Percentiles rank a stretch among this genome's conserved stretches.
phyloP scores from a whole-genome alignment of 2,888 invertebrate species.

The Prenolepis imparis region DNA sequence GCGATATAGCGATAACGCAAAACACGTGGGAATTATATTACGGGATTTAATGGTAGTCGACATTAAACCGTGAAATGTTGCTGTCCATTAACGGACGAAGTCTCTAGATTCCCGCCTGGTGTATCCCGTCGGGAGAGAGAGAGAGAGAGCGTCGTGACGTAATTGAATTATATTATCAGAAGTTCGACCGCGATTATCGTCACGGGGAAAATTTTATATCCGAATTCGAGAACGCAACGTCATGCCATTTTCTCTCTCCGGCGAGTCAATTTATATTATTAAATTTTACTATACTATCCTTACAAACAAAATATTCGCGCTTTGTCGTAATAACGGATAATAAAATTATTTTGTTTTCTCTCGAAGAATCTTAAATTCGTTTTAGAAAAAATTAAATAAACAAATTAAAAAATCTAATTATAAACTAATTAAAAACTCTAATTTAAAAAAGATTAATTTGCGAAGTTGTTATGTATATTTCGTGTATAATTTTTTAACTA shows the following conservation, averaged over 20 bases:
- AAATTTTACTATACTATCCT: background rate
- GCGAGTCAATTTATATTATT: background rate
- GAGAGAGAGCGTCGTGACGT: conserved; percentile 38
- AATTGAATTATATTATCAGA: conserved; percentile 47
- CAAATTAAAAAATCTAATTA: background rate
- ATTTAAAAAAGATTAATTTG: background rate
- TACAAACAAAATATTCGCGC: background rate
- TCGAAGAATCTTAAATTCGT: background rate
- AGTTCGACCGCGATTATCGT: conserved; percentile 31
- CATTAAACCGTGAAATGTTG: conserved; percentile 50
- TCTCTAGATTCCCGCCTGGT: conserved; percentile 24
- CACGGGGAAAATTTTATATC: conserved; percentile 26
- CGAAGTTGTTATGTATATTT: background rate
- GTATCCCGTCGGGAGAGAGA: conserved; percentile 18
- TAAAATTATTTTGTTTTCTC: background rate
- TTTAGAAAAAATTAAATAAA: background rate
- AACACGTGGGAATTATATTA: conserved; percentile 41
- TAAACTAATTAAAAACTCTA: no score
- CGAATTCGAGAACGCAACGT: background rate
- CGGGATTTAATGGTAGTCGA: conserved; percentile 39
- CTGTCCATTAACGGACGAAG: conserved; percentile 45
- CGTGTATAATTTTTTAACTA: conserved; percentile 3
- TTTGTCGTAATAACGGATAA: background rate
- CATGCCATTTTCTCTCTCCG: background rate
- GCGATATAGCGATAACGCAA: conserved; percentile 41